Evolutionary conservation across 1,140 invertebrate species (phyloP).

Genomic region (Lepidurus apus): DNA sequence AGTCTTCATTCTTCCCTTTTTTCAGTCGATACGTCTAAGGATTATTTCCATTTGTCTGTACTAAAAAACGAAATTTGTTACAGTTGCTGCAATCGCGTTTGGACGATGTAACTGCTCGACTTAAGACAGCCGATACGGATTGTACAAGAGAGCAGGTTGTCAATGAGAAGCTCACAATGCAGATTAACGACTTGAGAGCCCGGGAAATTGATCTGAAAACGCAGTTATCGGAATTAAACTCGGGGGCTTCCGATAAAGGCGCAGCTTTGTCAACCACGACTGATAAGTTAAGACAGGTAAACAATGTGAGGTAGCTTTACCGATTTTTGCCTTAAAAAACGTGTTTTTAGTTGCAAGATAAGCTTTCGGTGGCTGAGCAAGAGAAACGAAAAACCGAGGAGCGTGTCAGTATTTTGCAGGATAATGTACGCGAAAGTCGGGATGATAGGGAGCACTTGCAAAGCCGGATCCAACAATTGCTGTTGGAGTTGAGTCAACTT

Average conservation of each 20-base stretch:
- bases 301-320: not conserved
- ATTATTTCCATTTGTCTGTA: too few relatives aligned
- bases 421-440: not conserved
- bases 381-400: slow-evolving; percentile 9
- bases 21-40: too few relatives aligned
- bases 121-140: not conserved
- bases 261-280: not conserved
- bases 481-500: not conserved
- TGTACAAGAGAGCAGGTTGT: not conserved
- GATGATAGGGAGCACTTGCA: not conserved
- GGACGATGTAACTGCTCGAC: not conserved
- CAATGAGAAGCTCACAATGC: slow-evolving; percentile 1
- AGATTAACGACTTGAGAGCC: slow-evolving; percentile 1
- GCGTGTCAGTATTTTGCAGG: not conserved
- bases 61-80: not conserved
- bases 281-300: not conserved
- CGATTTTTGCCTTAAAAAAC: too few relatives aligned
- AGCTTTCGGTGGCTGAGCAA: not conserved
- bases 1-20: too few relatives aligned
- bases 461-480: not conserved
- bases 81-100: not conserved
- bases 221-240: not conserved
- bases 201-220: not conserved
- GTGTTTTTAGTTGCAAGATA: not conserved
- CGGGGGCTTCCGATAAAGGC: not conserved